These are phyloP conservation scores for Neoscelio sp. DNA, from an alignment of 2,888 invertebrate genomes.

Conservation along the genomic window DNA sequence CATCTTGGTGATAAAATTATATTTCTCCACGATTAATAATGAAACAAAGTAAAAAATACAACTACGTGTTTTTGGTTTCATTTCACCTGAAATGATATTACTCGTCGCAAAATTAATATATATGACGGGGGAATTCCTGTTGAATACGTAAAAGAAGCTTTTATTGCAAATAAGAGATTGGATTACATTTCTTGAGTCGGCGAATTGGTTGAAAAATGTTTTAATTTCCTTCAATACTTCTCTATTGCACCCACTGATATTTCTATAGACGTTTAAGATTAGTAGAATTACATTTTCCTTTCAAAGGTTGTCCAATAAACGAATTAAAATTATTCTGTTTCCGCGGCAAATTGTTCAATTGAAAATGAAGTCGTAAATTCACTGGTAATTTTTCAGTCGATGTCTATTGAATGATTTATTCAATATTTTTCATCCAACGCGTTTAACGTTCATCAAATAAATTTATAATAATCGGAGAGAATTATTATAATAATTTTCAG, in stretches of 20 bases:
- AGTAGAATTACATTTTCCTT: constrained; percentile 15
- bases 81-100: constrained; percentile 25
- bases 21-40: too few relatives aligned
- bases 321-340: constrained; percentile 1
- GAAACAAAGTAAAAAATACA: too few relatives aligned
- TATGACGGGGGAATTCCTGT: constrained; percentile 15
- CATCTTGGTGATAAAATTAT: too few relatives aligned
- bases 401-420: too few relatives aligned
- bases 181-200: constrained; percentile 40
- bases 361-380: too few relatives aligned
- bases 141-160: constrained; percentile 38
- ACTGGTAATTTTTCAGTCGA: too few relatives aligned
- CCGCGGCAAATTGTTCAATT: constrained; percentile 7
- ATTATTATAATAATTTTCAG: constrained; percentile 26
- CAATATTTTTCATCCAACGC: too few relatives aligned
- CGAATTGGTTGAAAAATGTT: constrained; percentile 51
- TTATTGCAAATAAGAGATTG: constrained; percentile 49
- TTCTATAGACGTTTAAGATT: constrained; percentile 28
- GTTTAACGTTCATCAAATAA: too few relatives aligned
- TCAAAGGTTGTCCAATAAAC: constrained; percentile 17
- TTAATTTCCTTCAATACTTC: constrained; percentile 41
- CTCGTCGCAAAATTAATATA: constrained; percentile 23
- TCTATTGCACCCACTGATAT: neutral
- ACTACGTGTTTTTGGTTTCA: too few relatives aligned
- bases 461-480: too few relatives aligned